Percentiles rank a stretch among this genome's conserved stretches.
phyloP scores from a whole-genome alignment of 2,888 invertebrate genomes.

The Willowsia nigromaculata region DNA sequence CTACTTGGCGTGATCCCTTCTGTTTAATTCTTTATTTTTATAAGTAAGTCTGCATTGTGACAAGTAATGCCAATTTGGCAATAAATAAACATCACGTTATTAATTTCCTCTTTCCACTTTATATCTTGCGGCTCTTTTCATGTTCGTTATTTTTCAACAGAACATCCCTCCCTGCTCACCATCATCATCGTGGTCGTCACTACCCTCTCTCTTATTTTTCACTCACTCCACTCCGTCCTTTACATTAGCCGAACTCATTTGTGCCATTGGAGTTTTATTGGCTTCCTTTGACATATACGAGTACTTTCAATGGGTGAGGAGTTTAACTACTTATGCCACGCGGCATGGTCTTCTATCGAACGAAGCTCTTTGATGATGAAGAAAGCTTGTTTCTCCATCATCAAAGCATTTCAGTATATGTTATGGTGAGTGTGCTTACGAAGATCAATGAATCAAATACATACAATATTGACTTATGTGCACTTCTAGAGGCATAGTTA shows the following conservation, averaged over 20 bases:
- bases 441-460: background rate
- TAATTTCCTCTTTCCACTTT: constrained; percentile 19
- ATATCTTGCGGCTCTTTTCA: constrained; percentile 45
- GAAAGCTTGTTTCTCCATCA: background rate
- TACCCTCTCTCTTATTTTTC: background rate
- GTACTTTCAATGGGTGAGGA: background rate
- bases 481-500: background rate
- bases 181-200: background rate
- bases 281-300: constrained; percentile 33
- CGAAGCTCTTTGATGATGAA: background rate
- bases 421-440: background rate
- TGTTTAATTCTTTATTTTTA: background rate
- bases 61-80: constrained; percentile 15
- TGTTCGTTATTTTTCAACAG: background rate
- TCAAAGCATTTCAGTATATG: background rate
- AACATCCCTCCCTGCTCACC: background rate
- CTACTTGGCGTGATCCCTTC: background rate
- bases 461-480: background rate
- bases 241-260: constrained; percentile 18
- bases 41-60: background rate
- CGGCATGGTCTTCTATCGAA: background rate
- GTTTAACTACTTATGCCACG: background rate
- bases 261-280: constrained; percentile 22
- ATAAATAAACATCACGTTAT: constrained; percentile 45
- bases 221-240: background rate